Percentiles rank a stretch among this genome's conserved stretches.
phyloP scores from a whole-genome alignment of 2,113 vertebrate genomes.

The Oncorhynchus masou region DNA sequence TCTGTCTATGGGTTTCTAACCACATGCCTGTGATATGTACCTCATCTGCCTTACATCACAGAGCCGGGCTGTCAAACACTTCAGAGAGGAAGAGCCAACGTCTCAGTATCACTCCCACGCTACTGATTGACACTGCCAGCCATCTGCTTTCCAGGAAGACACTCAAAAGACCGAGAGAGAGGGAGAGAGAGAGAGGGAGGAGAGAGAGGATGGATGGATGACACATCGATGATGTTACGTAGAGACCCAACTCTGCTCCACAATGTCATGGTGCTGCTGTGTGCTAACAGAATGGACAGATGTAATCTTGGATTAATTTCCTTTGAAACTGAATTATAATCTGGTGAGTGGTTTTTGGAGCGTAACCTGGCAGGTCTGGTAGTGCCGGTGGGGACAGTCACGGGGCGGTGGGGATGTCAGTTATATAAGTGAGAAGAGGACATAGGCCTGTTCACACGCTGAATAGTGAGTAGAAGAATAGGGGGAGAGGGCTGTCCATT shows the following conservation, averaged over 20 bases:
- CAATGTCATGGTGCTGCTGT: not conserved
- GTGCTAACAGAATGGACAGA: not conserved
- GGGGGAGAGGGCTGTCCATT: not conserved
- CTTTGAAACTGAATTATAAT: not conserved
- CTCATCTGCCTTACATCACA: too few species aligned
- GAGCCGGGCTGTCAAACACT: too few species aligned
- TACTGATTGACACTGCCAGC: too few species aligned
- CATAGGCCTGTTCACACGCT: not conserved
- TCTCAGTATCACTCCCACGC: too few species aligned
- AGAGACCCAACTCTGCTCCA: not conserved
- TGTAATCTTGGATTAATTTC: not conserved
- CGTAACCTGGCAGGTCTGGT: not conserved
- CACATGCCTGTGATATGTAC: too few species aligned
- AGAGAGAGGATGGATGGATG: not conserved
- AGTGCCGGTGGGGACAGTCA: not conserved
- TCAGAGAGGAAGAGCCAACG: too few species aligned
- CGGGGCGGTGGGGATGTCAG: not conserved
- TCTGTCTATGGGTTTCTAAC: too few species aligned
- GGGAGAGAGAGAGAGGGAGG: too few species aligned
- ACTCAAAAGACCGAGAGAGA: too few species aligned
- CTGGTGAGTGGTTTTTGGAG: not conserved
- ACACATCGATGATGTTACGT: not conserved
- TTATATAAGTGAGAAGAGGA: not conserved
- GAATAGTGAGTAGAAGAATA: not conserved
- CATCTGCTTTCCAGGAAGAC: too few species aligned